Conservation (phyloP, 2,888 invertebrate genomes). For the Drosophila falleni region DNA sequence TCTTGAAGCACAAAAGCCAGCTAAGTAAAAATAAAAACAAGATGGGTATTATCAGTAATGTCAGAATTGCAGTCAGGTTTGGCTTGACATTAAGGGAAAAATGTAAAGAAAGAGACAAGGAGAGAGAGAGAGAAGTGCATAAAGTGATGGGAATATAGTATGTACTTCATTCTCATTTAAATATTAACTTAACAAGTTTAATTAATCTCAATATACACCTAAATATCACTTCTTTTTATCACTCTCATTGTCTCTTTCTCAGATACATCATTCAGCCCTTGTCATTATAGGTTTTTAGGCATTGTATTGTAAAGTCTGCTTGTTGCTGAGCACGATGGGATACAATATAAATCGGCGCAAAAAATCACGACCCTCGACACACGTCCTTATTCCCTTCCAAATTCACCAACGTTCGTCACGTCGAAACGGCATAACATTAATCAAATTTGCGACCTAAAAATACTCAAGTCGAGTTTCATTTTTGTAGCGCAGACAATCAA, state of each 20-base stretch:
- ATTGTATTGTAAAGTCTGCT: constrained; percentile 45
- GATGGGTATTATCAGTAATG: background rate
- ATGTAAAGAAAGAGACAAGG: background rate
- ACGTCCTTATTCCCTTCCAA: too few relatives aligned
- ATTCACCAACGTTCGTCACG: constrained; percentile 4
- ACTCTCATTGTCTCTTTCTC: background rate
- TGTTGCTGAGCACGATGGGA: constrained; percentile 59
- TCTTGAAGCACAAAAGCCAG: constrained; percentile 10
- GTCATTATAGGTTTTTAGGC: constrained; percentile 46
- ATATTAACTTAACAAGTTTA: constrained; percentile 20
- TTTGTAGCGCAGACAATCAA: constrained; percentile 71
- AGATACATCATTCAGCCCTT: constrained; percentile 12
- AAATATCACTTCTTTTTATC: background rate
- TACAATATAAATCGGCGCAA: constrained; percentile 70
- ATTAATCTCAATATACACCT: constrained; percentile 51
- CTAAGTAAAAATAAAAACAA: background rate
- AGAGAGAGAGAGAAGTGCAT: background rate
- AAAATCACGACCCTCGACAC: constrained; percentile 63
- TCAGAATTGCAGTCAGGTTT: background rate
- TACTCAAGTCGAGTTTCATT: constrained; percentile 64
- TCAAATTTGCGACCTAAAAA: constrained; percentile 76
- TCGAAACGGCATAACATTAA: constrained; percentile 70
- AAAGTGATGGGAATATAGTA: background rate
- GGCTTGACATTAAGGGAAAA: background rate
- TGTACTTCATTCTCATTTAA: constrained; percentile 1